Base-by-base conservation (phyloP, 2,888 invertebrate genomes). In the Cerceris ruficornis region DNA sequence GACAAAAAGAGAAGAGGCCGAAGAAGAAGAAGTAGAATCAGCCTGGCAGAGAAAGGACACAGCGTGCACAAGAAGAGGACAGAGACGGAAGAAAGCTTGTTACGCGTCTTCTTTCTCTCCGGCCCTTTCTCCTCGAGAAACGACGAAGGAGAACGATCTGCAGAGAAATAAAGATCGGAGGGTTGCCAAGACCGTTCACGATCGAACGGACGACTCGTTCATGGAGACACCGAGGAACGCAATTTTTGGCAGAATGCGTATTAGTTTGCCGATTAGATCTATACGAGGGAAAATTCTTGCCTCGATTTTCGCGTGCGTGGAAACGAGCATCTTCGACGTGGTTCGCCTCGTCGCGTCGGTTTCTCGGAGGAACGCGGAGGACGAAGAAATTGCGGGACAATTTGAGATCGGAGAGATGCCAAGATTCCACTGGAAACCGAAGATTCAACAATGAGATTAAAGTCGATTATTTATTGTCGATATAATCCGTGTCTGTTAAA, bases 161-260 rank as follows among this genome's bases (percentile, higher is more conserved):
- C 28, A 17, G 59, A n/a, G 74, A 15, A 43, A 60, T 49, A 46
- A 17, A 80, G 77, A 72, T 81, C 72, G 75, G 65, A 75, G 15
- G 42, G 50, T 59, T 78, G 81, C 78, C 82, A 73, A 61, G 42
- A 13, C 49, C 39, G 39, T 66, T 69, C 46, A 65, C 55, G 52
- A 80, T 68, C 73, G 41, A 50, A 61, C 43, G 17, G 13, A 54
- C 46, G 62, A 57, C 62, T 64, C 69, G 69, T 77, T 65, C 69
- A 50, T 46, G 60, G 42, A 54, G 39, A 43, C 52, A 15, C 13
- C 6, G 66, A 17, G 11, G 17, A n/a, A 78, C 68, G 78, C 70
- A 70, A 74, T 67, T 78, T 74, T 78, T 80, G 78, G 57, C 80
- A 78, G 78, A 67, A 74, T 60, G 69, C 66, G 78, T 78, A 80